Base-by-base conservation (phyloP, 2,888 invertebrate species). In the Stictocephala bisonia region DNA sequence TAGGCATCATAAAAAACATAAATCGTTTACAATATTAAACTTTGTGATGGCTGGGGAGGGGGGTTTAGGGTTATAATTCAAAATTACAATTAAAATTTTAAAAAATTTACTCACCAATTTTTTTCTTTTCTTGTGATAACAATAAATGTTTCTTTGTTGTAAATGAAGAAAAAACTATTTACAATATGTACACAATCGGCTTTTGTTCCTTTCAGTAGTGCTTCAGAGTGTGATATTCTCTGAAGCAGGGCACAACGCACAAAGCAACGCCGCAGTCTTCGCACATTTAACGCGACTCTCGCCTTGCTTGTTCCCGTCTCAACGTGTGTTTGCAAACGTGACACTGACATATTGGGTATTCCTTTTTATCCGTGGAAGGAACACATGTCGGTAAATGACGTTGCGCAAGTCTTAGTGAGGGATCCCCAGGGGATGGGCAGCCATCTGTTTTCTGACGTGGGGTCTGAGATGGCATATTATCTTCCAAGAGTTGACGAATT, bases 21-120 rank as follows among this genome's bases (percentile, higher is more conserved):
- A n/a, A n/a, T n/a, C n/a, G n/a, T n/a, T n/a, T n/a, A n/a, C n/a
- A n/a, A n/a, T n/a, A n/a, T n/a, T n/a, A n/a, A n/a, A n/a, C n/a
- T n/a, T n/a, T n/a, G n/a, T n/a, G n/a, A n/a, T n/a, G n/a, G n/a
- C n/a, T n/a, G n/a, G n/a, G n/a, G n/a, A n/a, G 15, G 9, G n/a
- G 18, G 78, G 86, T 85, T 81, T 85, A 85, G 76, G 86, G 86
- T 77, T 86, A 86, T 77, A 86, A 85, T 73, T 85, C 77, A 79
- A 86, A 84, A 44, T 83, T 80, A 6, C 76, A 74, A 40, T 84
- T 82, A 76, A 84, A 85, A 77, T 84, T 79, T 77, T 83, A 84
- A n/a, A 11, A 11, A 35, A 35, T 11, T 35, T 7, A 7, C 11
- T 35, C 40, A 35, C n/a, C n/a, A n/a, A n/a, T n/a, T n/a, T n/a